phyloP scores from a whole-genome alignment of 2,888 invertebrate genomes.

The Spisula solida region DNA sequence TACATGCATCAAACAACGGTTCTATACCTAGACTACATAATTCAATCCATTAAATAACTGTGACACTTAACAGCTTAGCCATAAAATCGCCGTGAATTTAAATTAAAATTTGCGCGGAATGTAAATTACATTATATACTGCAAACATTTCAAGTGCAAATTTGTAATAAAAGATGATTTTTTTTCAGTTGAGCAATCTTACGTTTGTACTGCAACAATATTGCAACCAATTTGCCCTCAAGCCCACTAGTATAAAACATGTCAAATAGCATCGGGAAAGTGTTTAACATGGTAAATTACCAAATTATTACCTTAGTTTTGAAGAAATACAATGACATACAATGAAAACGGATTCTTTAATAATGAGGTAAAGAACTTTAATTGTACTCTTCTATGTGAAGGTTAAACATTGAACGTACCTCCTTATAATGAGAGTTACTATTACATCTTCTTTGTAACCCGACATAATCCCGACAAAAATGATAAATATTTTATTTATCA shows the following conservation, averaged over 20 bases:
- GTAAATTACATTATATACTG: conserved; percentile 16
- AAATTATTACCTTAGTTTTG: neutral
- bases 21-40: neutral
- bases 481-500: conserved; percentile 10
- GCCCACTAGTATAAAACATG: neutral
- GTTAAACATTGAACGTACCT: neutral
- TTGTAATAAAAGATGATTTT: neutral
- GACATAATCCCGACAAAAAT: neutral
- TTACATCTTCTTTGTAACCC: neutral
- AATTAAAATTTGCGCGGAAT: conserved; percentile 17
- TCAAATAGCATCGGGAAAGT: neutral
- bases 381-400: neutral
- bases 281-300: conserved; percentile 12
- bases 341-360: neutral
- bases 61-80: conserved; percentile 20
- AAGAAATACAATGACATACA: neutral
- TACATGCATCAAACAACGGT: conserved; percentile 9
- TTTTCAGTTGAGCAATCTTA: neutral
- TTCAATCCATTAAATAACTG: conserved; percentile 22
- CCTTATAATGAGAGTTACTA: neutral
- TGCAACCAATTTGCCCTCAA: neutral
- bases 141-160: conserved; percentile 16
- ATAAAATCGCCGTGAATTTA: conserved; percentile 23
- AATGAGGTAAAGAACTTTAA: neutral
- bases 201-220: neutral